A percentile compares a stretch with the other conserved stretches of the same genome.
Evolutionary conservation across 2,888 invertebrate genomes (phyloP).

Genomic region (Aromia moschata): DNA sequence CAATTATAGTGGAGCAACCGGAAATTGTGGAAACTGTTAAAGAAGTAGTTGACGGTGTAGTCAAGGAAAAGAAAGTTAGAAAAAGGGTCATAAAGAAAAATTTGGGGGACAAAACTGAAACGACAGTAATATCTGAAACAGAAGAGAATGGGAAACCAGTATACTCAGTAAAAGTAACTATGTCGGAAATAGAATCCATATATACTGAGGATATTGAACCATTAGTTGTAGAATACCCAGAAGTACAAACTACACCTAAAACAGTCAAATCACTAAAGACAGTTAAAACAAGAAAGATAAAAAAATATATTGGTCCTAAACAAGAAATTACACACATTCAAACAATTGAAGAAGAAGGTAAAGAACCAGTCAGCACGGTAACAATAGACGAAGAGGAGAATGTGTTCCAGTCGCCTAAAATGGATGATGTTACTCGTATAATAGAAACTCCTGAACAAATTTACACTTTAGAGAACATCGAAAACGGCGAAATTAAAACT

Average conservation of each 20-base stretch:
- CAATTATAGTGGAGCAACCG: slow-evolving; percentile 49
- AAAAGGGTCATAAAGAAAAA: slow-evolving; percentile 64
- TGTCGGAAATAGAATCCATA: slow-evolving; percentile 35
- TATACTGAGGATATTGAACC: slow-evolving; percentile 42
- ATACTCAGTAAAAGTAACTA: slow-evolving; percentile 29
- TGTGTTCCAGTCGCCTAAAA: slow-evolving; percentile 34
- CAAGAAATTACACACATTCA: slow-evolving; percentile 60
- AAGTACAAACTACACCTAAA: slow-evolving; percentile 45
- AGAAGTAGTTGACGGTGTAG: slow-evolving; percentile 41
- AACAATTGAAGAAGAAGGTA: slow-evolving; percentile 64
- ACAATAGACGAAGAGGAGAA: slow-evolving; percentile 50
- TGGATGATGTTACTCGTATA: slow-evolving; percentile 35
- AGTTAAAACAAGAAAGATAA: slow-evolving; percentile 54
- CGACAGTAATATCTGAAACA: slow-evolving; percentile 50
- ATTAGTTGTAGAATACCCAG: slow-evolving; percentile 45
- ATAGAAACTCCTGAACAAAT: slow-evolving; percentile 50
- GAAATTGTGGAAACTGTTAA: slow-evolving; percentile 55
- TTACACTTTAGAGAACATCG: slow-evolving; percentile 36
- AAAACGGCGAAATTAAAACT: slow-evolving; percentile 40
- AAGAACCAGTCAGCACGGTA: slow-evolving; percentile 53
- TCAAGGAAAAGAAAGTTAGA: slow-evolving; percentile 58
- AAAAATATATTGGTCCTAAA: slow-evolving; percentile 52
- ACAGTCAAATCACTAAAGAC: slow-evolving; percentile 45
- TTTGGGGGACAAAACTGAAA: slow-evolving; percentile 54
- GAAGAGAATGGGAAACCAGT: slow-evolving; percentile 36